Evolutionary conservation across 2,113 vertebrate genomes (phyloP).

Genomic region (Erythrocercus mccallii): DNA sequence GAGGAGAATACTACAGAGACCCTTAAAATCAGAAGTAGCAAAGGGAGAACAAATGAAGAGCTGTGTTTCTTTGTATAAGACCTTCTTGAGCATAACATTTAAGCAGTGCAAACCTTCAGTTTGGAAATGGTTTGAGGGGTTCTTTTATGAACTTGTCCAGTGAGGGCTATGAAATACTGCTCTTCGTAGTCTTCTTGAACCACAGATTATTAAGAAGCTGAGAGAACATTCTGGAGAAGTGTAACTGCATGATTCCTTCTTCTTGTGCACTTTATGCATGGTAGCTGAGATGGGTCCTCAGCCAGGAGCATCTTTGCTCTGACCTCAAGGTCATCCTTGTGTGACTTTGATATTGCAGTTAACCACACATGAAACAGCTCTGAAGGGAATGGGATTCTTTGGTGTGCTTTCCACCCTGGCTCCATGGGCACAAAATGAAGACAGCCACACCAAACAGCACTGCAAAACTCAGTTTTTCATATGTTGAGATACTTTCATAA

Average conservation of each 20-base stretch:
- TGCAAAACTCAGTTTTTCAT: background rate
- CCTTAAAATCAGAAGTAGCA: conserved; percentile 9
- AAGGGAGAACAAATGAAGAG: background rate
- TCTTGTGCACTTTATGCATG: background rate
- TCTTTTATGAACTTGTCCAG: background rate
- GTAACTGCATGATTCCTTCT: background rate
- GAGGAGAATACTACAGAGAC: conserved; percentile 38
- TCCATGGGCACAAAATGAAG: background rate
- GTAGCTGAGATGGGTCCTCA: background rate
- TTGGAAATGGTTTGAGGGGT: background rate
- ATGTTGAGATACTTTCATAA: background rate
- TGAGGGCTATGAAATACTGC: background rate
- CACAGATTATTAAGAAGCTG: background rate
- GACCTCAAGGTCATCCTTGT: background rate
- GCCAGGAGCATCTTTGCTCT: background rate
- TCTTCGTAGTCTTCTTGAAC: background rate
- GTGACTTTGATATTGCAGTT: background rate
- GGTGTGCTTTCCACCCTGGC: background rate
- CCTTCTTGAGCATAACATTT: background rate
- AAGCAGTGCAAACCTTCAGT: background rate
- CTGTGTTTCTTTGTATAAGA: background rate
- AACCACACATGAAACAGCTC: background rate
- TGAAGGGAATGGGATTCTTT: background rate
- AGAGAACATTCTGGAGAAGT: background rate
- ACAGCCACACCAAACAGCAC: background rate